Evolutionary conservation across 23 tunicate species (phyloP), one percentile per base, ranked within the genome.

Genomic region (Diplosoma virens): DNA sequence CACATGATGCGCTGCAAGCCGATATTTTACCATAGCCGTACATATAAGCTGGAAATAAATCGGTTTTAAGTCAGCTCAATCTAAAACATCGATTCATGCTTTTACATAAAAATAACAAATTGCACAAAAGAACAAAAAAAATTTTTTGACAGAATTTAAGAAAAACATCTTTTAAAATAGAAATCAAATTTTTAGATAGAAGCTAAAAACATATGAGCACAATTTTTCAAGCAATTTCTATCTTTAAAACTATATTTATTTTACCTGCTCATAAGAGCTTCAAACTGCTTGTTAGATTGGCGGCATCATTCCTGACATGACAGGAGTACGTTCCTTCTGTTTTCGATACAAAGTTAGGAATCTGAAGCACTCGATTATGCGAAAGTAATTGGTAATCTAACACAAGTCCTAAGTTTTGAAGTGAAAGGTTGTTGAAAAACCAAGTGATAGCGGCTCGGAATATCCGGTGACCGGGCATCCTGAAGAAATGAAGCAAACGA

Each of bases 381-480:
- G 28, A 18, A 48, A 78, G 48, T 32, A 82, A 47, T 33, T 89
- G 81, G 75, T 82, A 82, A 55, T 82, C 81, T 32, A 78, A 30
- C 3, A 67, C 53, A 0, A 37, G 32, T 16, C 77, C 81, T 29
- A 82, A 71, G 29, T 71, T 71, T 20, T 14, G 1, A 0, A 89
- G 6, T 1, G 84, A 82, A 23, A 16, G 37, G 35, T 79, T 64
- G 70, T 77, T 77, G 75, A 82, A 74, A 0, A 25, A 30, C 88
- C 88, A 82, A 2, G 58, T 35, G 32, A 89, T 77, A 48, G 59
- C 6, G 83, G 84, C 59, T 77, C 36, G 6, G 87, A 84, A 66
- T 77, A 82, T 21, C 88, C 84, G 18, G 80, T 37, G 16, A 89
- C 81, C 16, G 96, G 88, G 60, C 96, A 82, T 35, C 96, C 96